Percentiles rank a stretch among this genome's conserved stretches.
These are phyloP conservation scores for Aphelenchoides besseyi DNA, from an alignment of 1,140 invertebrate species.

Conservation along the genomic window DNA sequence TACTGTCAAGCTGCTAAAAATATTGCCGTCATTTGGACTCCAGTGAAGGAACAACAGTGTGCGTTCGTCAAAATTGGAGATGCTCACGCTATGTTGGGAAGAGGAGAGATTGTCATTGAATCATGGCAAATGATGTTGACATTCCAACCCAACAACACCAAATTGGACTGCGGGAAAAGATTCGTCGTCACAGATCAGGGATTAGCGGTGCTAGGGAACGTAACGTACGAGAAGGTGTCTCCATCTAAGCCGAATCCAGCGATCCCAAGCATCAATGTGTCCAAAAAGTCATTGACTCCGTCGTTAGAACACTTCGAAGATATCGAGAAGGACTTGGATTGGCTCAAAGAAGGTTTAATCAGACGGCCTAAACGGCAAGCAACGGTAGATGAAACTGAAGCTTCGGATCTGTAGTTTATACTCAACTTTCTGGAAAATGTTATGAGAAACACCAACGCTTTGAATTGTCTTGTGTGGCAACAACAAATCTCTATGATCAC, in stretches of 20 bases:
- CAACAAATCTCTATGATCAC: neutral
- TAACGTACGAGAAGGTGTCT: neutral
- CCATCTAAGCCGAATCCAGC: too few relatives aligned
- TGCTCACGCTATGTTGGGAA: neutral
- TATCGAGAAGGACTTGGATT: neutral
- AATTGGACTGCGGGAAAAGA: neutral
- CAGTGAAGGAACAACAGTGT: neutral
- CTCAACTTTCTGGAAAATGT: neutral
- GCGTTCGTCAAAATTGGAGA: neutral
- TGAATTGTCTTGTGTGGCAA: neutral
- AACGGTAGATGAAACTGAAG: neutral
- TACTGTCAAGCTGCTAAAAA: neutral
- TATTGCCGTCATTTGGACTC: neutral
- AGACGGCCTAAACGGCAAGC: neutral
- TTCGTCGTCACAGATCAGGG: neutral
- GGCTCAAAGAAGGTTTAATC: neutral
- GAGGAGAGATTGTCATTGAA: neutral
- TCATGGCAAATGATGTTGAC: constrained; percentile 1
- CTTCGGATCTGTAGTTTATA: neutral
- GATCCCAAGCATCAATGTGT: neutral
- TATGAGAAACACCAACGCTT: neutral
- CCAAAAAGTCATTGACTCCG: neutral
- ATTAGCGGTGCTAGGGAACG: neutral
- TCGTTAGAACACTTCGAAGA: neutral
- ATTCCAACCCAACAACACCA: neutral